Conservation (phyloP, 64 coral and sea anemone species). For the Stichodactyla helianthus region DNA sequence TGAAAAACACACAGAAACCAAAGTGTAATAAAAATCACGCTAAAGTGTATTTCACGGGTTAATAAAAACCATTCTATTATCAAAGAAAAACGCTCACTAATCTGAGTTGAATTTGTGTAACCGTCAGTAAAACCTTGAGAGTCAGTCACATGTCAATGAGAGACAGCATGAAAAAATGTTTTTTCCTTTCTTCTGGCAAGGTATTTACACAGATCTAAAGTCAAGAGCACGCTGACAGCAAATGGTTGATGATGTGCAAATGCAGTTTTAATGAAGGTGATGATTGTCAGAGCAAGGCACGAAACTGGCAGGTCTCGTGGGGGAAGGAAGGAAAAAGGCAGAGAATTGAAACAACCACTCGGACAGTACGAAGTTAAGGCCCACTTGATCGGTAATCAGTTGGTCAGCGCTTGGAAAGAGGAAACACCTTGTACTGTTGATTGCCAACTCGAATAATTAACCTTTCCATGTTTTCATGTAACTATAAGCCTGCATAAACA, state of each 20-base stretch:
- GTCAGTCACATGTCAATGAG: not conserved
- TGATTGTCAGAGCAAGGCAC: not conserved
- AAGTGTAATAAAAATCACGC: no score
- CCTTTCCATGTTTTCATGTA: no score
- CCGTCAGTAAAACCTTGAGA: not conserved
- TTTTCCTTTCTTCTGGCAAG: not conserved
- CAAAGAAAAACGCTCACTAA: not conserved
- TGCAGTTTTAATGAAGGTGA: not conserved
- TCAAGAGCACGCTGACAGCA: not conserved
- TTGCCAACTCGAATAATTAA: no score
- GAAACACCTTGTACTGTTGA: no score
- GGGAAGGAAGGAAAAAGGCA: not conserved
- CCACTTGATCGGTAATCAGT: no score
- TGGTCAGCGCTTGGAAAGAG: no score
- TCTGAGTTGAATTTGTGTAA: not conserved
- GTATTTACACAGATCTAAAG: constrained; percentile 6
- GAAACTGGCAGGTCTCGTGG: not conserved
- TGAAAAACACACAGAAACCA: no score
- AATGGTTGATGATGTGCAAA: not conserved
- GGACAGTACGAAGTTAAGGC: no score
- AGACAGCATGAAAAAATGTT: no score
- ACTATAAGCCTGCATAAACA: no score
- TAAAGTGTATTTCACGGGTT: no score
- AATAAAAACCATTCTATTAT: no score
- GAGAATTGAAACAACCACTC: not conserved